A percentile compares a stretch with the other conserved stretches of the same genome.
These are phyloP conservation scores for Caprella mutica DNA, from an alignment of 2,888 invertebrate genomes.

Conservation along the genomic window DNA sequence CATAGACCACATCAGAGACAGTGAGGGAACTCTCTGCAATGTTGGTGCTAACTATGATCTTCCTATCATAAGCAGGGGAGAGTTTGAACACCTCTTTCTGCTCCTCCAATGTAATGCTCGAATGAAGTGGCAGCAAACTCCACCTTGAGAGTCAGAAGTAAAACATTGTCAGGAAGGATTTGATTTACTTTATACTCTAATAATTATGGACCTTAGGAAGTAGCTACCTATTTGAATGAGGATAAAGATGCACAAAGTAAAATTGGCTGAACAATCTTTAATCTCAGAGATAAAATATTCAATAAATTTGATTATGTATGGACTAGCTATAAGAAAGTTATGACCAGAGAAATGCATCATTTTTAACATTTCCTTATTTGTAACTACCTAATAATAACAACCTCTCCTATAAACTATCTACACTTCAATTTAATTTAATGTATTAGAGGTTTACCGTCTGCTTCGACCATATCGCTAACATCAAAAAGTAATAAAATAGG, in stretches of 20 bases:
- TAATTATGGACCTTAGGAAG: neutral
- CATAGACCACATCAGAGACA: constrained; percentile 70
- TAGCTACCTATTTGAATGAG: neutral
- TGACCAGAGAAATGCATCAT: too few species aligned
- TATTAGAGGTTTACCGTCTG: too few species aligned
- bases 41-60: constrained; percentile 79
- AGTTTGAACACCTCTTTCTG: constrained; percentile 53
- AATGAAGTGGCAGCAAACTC: constrained; percentile 45
- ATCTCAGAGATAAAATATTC: neutral
- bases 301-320: neutral
- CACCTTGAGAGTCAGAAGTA: constrained; percentile 30
- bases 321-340: too few species aligned
- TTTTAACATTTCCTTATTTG: too few species aligned
- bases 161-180: neutral
- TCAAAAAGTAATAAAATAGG: too few species aligned
- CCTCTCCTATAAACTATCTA: too few species aligned
- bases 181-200: neutral
- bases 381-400: too few species aligned
- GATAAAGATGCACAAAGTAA: neutral
- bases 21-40: constrained; percentile 88
- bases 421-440: too few species aligned
- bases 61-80: constrained; percentile 55
- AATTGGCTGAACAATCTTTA: neutral
- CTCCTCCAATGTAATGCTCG: constrained; percentile 64
- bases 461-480: too few species aligned